Evolutionary conservation across 2,888 invertebrate species (phyloP).

Genomic region (Pyrochroa serraticornis): DNA sequence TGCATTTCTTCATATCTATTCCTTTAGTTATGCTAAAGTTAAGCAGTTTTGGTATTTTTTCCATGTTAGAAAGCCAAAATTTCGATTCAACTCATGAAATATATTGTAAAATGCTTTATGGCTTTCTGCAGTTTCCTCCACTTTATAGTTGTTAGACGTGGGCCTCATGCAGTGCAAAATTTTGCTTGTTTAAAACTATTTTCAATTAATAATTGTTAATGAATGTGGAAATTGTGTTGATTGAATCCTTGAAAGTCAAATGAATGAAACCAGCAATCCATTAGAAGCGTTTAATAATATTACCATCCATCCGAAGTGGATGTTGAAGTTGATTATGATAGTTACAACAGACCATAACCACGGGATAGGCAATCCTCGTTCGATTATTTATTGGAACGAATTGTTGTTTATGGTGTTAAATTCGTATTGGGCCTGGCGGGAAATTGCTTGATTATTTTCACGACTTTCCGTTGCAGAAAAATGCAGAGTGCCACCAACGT

Average conservation of each 20-base stretch:
- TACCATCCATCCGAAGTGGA: constrained; percentile 10
- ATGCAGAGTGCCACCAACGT: constrained; percentile 71
- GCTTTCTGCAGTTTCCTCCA: too few species aligned
- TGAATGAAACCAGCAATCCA: constrained; percentile 1
- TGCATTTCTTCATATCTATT: too few species aligned
- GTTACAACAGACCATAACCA: too few species aligned
- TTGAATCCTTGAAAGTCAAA: too few species aligned
- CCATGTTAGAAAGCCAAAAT: too few species aligned
- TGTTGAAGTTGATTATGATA: constrained; percentile 27
- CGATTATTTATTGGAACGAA: constrained; percentile 62
- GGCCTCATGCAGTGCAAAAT: too few species aligned
- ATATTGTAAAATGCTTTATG: too few species aligned
- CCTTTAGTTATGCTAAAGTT: too few species aligned
- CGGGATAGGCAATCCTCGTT: constrained; percentile 58
- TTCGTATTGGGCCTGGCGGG: constrained; percentile 67
- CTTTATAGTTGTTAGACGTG: too few species aligned
- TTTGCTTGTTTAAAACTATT: neutral
- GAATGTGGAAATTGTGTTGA: neutral
- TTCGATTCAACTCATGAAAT: too few species aligned
- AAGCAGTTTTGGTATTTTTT: too few species aligned
- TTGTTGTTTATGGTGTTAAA: constrained; percentile 64
- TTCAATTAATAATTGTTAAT: neutral
- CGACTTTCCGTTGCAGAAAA: constrained; percentile 61
- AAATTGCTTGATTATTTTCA: constrained; percentile 63
- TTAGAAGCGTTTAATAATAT: neutral